Conservation (phyloP, 92 coral and sea anemone genomes). For the Hydrozoanthus gracilis region DNA sequence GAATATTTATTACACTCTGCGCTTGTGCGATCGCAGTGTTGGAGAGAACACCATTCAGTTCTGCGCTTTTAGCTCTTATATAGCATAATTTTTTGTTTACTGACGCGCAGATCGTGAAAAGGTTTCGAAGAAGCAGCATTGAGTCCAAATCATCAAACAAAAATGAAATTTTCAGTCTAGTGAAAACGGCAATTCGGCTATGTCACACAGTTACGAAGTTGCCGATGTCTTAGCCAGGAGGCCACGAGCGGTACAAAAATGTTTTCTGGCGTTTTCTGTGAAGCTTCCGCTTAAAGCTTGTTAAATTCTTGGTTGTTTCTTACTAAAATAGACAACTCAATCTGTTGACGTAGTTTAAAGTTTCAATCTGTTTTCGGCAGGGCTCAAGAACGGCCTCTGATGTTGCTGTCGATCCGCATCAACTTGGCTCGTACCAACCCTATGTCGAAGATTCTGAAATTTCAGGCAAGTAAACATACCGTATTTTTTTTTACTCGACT, state of each 20-base stretch:
- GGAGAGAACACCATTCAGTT: neutral
- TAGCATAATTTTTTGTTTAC: constrained; percentile 12
- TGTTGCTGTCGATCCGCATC: constrained; percentile 75
- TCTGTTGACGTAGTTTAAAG: neutral
- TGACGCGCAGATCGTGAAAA: constrained; percentile 14
- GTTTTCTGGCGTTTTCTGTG: neutral
- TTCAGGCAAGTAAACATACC: constrained; percentile 61
- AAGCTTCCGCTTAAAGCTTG: neutral
- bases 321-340: neutral
- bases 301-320: neutral
- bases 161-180: neutral
- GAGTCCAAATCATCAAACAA: neutral
- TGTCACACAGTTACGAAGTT: constrained; percentile 24
- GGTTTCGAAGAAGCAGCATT: neutral
- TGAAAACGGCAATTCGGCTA: constrained; percentile 8
- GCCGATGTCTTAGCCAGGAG: constrained; percentile 13
- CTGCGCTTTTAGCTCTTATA: neutral
- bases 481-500: neutral
- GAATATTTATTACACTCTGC: no score
- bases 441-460: constrained; percentile 78
- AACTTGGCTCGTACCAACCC: constrained; percentile 66
- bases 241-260: constrained; percentile 26
- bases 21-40: constrained; percentile 9
- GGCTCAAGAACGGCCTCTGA: constrained; percentile 61
- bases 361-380: constrained; percentile 36